These are phyloP conservation scores for Dione vanillae DNA, from an alignment of 2,888 invertebrate genomes.

Conservation along the genomic window DNA sequence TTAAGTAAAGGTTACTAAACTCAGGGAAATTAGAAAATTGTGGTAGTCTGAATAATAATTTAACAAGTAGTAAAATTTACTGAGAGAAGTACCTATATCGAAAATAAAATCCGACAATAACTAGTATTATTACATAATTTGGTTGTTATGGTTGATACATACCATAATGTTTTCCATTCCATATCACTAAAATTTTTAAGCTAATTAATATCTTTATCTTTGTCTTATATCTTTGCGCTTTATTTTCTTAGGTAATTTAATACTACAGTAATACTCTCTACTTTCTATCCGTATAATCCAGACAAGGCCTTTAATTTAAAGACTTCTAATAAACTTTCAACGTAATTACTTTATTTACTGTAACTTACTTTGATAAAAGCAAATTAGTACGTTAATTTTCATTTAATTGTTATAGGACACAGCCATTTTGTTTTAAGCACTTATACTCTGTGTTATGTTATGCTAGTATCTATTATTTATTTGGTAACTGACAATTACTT, in stretches of 20 bases:
- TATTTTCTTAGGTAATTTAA: conserved; percentile 35
- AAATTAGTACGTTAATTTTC: no score
- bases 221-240: conserved; percentile 28
- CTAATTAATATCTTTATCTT: conserved; percentile 14
- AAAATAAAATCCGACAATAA: no score
- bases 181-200: background rate
- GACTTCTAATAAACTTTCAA: conserved; percentile 10
- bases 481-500: conserved; percentile 24
- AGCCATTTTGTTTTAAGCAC: background rate
- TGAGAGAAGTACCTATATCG: no score
- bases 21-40: no score
- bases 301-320: conserved; percentile 27
- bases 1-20: background rate
- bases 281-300: conserved; percentile 31
- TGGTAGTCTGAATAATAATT: no score
- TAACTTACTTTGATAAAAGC: background rate
- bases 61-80: background rate
- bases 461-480: conserved; percentile 5
- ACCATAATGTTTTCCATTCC: background rate
- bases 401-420: no score
- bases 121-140: no score
- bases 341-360: conserved; percentile 19
- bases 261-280: conserved; percentile 27
- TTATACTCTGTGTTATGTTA: background rate
- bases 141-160: no score